Percentiles rank a stretch among this genome's conserved stretches.
Evolutionary conservation across 2,888 invertebrate genomes (phyloP).

Genomic region (Drosophila dives): DNA sequence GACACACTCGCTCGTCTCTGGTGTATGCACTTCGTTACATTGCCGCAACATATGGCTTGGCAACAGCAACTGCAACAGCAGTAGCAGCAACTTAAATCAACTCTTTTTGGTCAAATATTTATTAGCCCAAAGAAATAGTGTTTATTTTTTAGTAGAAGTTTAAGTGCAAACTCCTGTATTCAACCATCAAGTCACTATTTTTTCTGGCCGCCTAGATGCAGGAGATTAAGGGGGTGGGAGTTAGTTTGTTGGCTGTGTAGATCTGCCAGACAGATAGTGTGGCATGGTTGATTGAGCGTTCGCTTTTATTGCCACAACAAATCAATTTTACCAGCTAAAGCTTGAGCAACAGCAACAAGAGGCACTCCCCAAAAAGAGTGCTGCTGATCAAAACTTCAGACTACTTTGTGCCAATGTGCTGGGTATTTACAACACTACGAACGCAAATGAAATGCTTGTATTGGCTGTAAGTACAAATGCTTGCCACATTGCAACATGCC

Average conservation of each 20-base stretch:
- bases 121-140: conserved; percentile 21
- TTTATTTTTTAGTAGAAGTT: conserved; percentile 49
- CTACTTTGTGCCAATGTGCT: conserved; percentile 41
- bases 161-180: conserved; percentile 73
- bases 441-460: conserved; percentile 63
- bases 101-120: conserved; percentile 44
- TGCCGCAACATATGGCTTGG: conserved; percentile 63
- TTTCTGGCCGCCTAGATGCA: conserved; percentile 5
- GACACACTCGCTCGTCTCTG: conserved; percentile 47
- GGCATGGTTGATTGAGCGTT: conserved; percentile 73
- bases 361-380: conserved; percentile 48
- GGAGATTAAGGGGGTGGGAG: conserved; percentile 22
- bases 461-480: conserved; percentile 63
- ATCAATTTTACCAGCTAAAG: conserved; percentile 67
- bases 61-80: conserved; percentile 28
- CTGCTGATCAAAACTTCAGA: conserved; percentile 41
- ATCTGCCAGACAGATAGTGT: conserved; percentile 50
- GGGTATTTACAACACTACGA: conserved; percentile 37
- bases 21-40: conserved; percentile 36
- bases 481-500: conserved; percentile 33
- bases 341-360: conserved; percentile 27
- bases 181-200: conserved; percentile 45
- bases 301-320: conserved; percentile 76
- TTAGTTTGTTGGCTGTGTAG: conserved; percentile 25
- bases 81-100: conserved; percentile 19